Base-by-base conservation (phyloP, 1,140 invertebrate genomes). In the Leptinotarsa undecemlineata region DNA sequence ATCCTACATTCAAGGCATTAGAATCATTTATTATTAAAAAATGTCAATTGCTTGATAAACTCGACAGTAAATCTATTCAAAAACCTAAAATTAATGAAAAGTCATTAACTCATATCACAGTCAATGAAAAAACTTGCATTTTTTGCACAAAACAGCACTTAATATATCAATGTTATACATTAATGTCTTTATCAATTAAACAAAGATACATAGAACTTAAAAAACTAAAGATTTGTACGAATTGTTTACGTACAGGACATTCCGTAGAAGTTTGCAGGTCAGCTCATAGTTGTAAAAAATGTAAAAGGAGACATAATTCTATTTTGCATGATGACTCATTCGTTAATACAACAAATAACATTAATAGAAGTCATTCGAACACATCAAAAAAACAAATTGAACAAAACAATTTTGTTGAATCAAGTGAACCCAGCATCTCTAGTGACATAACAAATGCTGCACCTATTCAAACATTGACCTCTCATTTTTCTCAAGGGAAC, bases 81-180 rank as follows among this genome's bases (percentile, higher is more conserved):
- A 15, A 33, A 66, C n/a, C n/a, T 66, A 20, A 66, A 15, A 15
- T 19, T 15, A 66, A 66, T 66, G 23, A 15, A 66, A 20, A 66
- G n/a, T 15, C n/a, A 15, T 20, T 20, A 66, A 19, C 14, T 19
- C 57, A 60, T 19, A 19, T 60, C 57, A 60, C 26, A 26, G 26
- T 26, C 26, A 26, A 6, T 26, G 26, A 64, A 64, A 64, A 64
- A 64, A 64, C 23, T 51, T 51, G 48, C 48, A 15, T 48, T 11
- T 73, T 76, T 76, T 76, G 75, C 62, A 76, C 73, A 51, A 42
- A 17, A 19, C 26, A 17, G 20, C 72, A 76, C 64, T 72, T 62
- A 15, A 23, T 71, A 21, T 72, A 75, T 48, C 47, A 71, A 33
- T 75, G 74, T 48, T 13, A 72, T n/a, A 61, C 67, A 72, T 69